Evolutionary conservation across 2,113 vertebrate genomes (phyloP), one percentile per base, ranked within the genome.

Genomic region (Oophaga pumilio): DNA sequence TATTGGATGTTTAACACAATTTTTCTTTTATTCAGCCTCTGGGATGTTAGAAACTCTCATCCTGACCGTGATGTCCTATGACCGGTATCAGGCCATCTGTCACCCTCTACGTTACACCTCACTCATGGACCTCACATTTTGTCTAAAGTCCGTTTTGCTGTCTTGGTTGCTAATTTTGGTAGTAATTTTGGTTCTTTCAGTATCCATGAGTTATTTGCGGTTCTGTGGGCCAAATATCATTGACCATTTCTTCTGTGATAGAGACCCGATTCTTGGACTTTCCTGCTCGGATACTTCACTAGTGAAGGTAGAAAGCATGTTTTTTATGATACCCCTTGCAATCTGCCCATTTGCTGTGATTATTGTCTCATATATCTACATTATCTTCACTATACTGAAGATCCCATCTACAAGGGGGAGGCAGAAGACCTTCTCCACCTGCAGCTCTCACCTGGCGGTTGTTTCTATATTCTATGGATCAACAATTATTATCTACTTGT

Each of bases 221-320:
- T 93, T 93, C 73, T 92, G 91, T 88, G 90, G 90, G 0, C 66
- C 90, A 64, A 89, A 89, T 17, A 18, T 6, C 43, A 90, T 90
- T 79, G 86, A 92, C n/a, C 90, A 92, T 69, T 92, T 90, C 79
- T n/a, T 91, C 53, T 93, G 91, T 82, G 91, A 93, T 17, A 78
- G 89, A 3, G 89, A 87, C 12, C 91, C 93, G 0, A 43, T 93
- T 0, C n/a, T 91, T 73, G 87, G 87, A 0, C 80, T 91, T 0
- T 91, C 91, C 24, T 93, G 92, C 12, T 76, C 86, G 60, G 86
- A 90, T 3, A 90, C 74, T 0, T 15, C 33, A 43, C 33, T 43
- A 43, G 33, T 43, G 33, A 43, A 43, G 33, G 33, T 5, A 43
- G 33, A 43, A 43, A 43, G 33, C 33, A 43, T 43, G 33, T 43